These are phyloP conservation scores for Diuraphis noxia DNA, from an alignment of 1,140 invertebrate species.

Conservation along the genomic window DNA sequence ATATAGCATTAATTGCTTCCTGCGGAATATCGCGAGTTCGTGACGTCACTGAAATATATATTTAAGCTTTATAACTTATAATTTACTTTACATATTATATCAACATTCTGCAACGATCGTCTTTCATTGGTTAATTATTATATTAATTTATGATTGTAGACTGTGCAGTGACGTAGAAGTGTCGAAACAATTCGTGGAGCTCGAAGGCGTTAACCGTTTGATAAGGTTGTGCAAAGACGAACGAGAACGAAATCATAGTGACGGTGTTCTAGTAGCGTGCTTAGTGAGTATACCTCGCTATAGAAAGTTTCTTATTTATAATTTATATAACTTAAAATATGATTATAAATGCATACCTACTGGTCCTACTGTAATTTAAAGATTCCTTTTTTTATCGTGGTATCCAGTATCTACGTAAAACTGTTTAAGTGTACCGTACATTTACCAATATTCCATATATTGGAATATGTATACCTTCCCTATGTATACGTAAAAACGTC, in stretches of 20 bases:
- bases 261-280: conserved; percentile 74
- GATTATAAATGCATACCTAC: too few species aligned
- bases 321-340: not conserved
- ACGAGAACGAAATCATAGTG: conserved; percentile 70
- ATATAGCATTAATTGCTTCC: not conserved
- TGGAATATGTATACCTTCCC: too few species aligned
- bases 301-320: not conserved
- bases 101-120: not conserved
- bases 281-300: conserved; percentile 66
- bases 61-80: not conserved
- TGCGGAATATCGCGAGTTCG: not conserved
- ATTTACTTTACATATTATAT: not conserved
- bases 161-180: conserved; percentile 75
- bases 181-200: conserved; percentile 73
- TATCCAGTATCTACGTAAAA: too few species aligned
- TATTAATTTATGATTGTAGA: conserved; percentile 59
- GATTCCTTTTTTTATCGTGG: too few species aligned
- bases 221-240: conserved; percentile 72
- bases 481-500: not conserved
- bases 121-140: not conserved
- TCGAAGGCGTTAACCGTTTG: conserved; percentile 77
- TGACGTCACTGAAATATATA: not conserved
- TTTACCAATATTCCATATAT: too few species aligned
- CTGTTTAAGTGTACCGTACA: too few species aligned
- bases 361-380: too few species aligned